These are phyloP conservation scores for Teleogryllus occipitalis DNA, from an alignment of 1,140 invertebrate species.

Conservation along the genomic window DNA sequence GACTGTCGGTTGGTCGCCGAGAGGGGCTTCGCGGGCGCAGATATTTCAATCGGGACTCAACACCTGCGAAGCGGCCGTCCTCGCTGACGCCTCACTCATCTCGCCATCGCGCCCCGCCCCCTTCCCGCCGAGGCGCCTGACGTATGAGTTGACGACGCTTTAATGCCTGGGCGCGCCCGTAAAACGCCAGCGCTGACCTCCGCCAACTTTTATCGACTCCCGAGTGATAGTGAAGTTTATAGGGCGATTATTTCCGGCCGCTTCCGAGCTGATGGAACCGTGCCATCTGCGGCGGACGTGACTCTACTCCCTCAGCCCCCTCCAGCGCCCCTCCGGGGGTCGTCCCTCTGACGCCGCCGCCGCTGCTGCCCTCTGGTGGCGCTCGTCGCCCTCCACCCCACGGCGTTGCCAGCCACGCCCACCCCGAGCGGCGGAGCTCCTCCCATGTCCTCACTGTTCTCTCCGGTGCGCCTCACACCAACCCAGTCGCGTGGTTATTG, in stretches of 20 bases:
- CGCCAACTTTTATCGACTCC: neutral
- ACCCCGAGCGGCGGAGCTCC: too few species aligned
- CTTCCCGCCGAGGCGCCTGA: neutral
- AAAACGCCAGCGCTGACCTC: neutral
- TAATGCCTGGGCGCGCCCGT: neutral
- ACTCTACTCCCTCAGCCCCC: neutral
- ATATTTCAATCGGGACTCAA: too few species aligned
- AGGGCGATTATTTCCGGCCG: constrained; percentile 2
- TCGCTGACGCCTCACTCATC: too few species aligned
- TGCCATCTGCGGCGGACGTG: neutral
- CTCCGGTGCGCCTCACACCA: too few species aligned
- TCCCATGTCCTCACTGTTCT: too few species aligned
- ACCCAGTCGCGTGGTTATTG: too few species aligned
- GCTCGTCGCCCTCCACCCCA: too few species aligned
- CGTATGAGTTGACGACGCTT: constrained; percentile 3
- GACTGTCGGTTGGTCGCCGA: too few species aligned
- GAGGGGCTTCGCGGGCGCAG: too few species aligned
- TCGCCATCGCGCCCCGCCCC: neutral
- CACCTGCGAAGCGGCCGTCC: too few species aligned
- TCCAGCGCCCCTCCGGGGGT: neutral
- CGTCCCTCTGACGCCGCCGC: neutral
- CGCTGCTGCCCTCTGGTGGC: neutral
- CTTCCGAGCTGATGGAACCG: neutral
- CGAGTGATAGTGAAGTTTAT: neutral
- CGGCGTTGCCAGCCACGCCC: too few species aligned